Percentiles rank a stretch among this genome's conserved stretches.
Conservation (phyloP, 2,113 vertebrate genomes). For the Marmota flaviventris region DNA sequence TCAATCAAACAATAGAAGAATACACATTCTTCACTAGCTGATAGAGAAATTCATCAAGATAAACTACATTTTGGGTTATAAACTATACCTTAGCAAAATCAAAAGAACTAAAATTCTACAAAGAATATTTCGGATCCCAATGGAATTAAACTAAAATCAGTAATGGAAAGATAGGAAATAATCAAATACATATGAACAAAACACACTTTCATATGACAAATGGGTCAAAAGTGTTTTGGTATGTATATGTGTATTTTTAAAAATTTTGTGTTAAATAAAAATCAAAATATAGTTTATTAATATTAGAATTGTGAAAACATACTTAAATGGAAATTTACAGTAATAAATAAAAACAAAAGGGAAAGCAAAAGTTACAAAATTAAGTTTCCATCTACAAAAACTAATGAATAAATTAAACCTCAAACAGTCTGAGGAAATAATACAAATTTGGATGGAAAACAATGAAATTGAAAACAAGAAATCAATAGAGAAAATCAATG, state of each 20-base stretch:
- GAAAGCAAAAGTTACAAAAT: neutral
- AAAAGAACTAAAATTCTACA: neutral
- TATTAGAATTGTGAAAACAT: neutral
- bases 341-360: neutral
- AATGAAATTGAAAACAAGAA: neutral
- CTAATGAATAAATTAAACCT: neutral
- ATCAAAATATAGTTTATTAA: neutral
- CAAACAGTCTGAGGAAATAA: neutral
- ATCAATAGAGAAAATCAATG: neutral
- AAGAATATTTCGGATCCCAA: neutral
- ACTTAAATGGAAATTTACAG: neutral
- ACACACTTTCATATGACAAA: neutral
- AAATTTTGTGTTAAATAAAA: neutral
- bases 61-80: neutral
- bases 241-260: neutral
- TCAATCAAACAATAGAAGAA: neutral
- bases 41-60: neutral
- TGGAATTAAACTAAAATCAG: neutral
- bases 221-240: neutral
- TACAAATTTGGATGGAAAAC: neutral
- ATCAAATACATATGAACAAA: neutral
- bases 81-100: neutral
- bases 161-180: neutral
- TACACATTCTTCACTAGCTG: neutral
- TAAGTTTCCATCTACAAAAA: neutral